Evolutionary conservation across 1,140 invertebrate species (phyloP).

Genomic region (Dryas iulia): DNA sequence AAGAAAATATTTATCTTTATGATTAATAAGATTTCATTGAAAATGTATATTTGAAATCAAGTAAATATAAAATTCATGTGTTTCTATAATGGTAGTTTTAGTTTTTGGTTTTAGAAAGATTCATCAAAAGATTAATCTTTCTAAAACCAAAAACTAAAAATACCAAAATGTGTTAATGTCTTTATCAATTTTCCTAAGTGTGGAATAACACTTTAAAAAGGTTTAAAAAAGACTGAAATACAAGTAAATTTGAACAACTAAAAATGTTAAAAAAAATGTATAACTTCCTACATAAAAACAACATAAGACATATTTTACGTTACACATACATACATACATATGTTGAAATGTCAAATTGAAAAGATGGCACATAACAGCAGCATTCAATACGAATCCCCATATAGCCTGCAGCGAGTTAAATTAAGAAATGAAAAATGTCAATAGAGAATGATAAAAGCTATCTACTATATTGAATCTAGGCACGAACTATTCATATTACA

Average conservation of each 20-base stretch:
- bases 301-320: background rate
- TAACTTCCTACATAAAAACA: background rate
- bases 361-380: constrained; percentile 7
- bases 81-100: too few species aligned
- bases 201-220: too few species aligned
- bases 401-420: constrained; percentile 29
- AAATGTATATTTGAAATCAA: background rate
- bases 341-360: constrained; percentile 17
- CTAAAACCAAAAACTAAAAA: too few species aligned
- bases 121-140: too few species aligned
- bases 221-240: too few species aligned
- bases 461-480: constrained; percentile 19
- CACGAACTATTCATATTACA: constrained; percentile 10
- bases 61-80: too few species aligned
- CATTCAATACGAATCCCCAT: constrained; percentile 26
- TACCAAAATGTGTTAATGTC: too few species aligned
- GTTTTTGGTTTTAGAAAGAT: too few species aligned
- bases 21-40: background rate
- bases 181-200: too few species aligned
- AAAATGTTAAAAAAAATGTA: background rate
- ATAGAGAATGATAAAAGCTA: constrained; percentile 31
- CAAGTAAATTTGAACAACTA: too few species aligned
- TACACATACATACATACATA: background rate
- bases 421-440: constrained; percentile 37
- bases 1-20: background rate